These are phyloP conservation scores for Alligator mississippiensis DNA, from an alignment of 2,113 vertebrate species.

Conservation along the genomic window DNA sequence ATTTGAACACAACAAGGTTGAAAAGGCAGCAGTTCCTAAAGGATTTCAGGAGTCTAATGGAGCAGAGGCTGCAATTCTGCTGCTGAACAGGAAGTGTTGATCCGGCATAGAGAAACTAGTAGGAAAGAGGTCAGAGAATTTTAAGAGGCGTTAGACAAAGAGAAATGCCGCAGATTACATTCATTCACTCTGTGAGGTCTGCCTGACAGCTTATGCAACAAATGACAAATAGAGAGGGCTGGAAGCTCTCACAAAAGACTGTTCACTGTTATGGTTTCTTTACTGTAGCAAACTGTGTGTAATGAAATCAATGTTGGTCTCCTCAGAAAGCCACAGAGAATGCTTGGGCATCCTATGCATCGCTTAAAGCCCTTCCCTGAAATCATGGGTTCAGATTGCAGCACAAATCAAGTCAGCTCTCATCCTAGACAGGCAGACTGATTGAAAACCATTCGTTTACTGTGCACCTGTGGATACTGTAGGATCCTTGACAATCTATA, in stretches of 20 bases:
- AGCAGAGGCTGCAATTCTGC: neutral
- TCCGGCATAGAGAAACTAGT: accelerated
- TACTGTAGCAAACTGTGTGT: too few relatives aligned
- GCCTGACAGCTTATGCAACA: neutral
- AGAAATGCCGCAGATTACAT: neutral
- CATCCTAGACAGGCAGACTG: neutral
- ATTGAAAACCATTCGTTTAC: neutral
- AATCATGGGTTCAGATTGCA: neutral
- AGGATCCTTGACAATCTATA: neutral
- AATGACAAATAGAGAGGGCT: neutral
- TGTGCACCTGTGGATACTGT: neutral
- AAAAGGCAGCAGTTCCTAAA: neutral
- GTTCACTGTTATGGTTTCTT: too few relatives aligned
- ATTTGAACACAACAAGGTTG: neutral
- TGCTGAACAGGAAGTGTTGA: neutral
- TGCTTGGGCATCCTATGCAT: neutral
- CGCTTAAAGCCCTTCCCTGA: neutral
- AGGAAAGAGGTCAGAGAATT: slow-evolving; percentile 23
- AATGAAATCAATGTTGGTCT: neutral
- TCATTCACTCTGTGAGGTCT: neutral
- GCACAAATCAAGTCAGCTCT: neutral
- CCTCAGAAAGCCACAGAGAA: neutral
- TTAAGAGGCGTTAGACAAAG: neutral
- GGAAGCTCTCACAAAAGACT: too few relatives aligned
- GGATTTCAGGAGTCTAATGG: neutral